Evolutionary conservation across 2,888 invertebrate species (phyloP), one percentile per base, ranked within the genome.

Genomic region (Agrilus cyanescens): DNA sequence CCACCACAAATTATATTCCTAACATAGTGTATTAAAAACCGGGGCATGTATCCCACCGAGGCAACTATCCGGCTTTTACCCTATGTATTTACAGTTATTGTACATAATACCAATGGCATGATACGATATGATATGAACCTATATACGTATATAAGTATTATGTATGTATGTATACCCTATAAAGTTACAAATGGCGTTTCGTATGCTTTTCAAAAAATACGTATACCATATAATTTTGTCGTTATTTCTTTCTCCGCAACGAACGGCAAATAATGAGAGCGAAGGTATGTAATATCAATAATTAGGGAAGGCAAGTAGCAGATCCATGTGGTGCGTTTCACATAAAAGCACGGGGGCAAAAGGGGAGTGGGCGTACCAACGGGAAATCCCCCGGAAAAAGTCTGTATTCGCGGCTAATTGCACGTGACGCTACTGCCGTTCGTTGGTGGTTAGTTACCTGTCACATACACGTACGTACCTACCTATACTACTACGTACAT

Each of bases 221-320:
- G 65, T 66, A 60, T 65, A 66, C 65, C 64, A 65, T 66, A 60
- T 66, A 66, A 66, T 66, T 65, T 65, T 50, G 53, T 60, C 59
- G 57, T 60, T 59, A 61, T 62, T 66, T 65, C 63, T 66, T 63
- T 60, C 61, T 56, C 61, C 60, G 63, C 64, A 66, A 63, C 63
- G 65, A 61, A 62, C 62, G 60, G 60, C 57, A 66, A 67, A 67
- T 66, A 61, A 66, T 65, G 65, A 64, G 61, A 63, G 62, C 57
- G 61, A 54, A 56, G 49, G 46, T 48, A 50, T 47, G 52, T 65
- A 66, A 66, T 67, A 65, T 65, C 60, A 65, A 67, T 67, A 67
- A 67, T 66, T 67, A 66, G 56, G 56, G 50, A 53, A 55, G 54
- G 60, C 58, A 65, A 62, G 63, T 65, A 65, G 64, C 60, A 64